Percentiles rank a stretch among this genome's conserved stretches.
Conservation (phyloP, 2,888 invertebrate species). For the Ormia ochracea region DNA sequence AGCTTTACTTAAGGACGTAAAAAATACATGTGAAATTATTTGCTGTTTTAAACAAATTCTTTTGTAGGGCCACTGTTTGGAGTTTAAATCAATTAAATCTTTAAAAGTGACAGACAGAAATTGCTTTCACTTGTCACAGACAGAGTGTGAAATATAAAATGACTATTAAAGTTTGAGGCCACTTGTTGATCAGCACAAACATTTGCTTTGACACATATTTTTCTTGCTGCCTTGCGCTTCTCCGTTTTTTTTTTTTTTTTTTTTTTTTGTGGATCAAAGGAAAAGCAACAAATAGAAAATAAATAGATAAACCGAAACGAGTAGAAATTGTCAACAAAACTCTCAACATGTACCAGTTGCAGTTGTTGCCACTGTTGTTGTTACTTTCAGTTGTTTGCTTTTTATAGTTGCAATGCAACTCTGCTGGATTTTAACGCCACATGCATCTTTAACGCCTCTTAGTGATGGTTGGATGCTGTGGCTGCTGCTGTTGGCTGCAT, state of each 20-base stretch:
- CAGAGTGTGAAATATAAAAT: neutral
- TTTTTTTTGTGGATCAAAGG: neutral
- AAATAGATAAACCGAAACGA: neutral
- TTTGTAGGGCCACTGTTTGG: neutral
- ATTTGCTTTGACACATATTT: too few relatives aligned
- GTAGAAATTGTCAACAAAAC: conserved; percentile 27
- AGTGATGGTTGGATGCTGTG: neutral
- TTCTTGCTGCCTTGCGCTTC: neutral
- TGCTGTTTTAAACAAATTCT: neutral
- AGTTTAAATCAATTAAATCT: neutral
- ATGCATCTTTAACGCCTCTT: conserved; percentile 33
- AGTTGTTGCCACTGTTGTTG: conserved; percentile 4
- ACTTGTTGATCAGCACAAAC: conserved; percentile 13
- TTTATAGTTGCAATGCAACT: conserved; percentile 2
- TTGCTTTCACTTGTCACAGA: neutral
- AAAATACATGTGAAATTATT: neutral
- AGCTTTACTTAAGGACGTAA: neutral
- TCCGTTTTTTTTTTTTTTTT: neutral
- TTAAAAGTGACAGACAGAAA: neutral
- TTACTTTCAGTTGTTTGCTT: conserved; percentile 15
- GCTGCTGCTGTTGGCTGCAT: conserved; percentile 2
- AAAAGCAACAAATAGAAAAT: neutral
- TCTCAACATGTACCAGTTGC: conserved; percentile 17
- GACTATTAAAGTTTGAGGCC: conserved; percentile 5
- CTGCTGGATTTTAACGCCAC: conserved; percentile 30